Conservation (phyloP, 2,113 vertebrate genomes). For the Cacatua alba region DNA sequence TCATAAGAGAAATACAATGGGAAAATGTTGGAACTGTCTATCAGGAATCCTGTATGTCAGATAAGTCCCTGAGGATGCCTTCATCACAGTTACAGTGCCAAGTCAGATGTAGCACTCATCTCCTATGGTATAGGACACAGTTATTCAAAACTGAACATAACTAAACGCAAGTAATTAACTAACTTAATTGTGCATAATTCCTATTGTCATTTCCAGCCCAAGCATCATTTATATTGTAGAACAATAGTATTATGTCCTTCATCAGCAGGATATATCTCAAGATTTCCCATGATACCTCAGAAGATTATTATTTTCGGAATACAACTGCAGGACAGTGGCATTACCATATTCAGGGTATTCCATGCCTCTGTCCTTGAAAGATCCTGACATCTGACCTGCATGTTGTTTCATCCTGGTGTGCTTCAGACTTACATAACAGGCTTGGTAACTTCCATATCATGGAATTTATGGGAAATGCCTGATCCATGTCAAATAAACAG, state of each 20-base stretch:
- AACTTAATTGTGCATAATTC: neutral
- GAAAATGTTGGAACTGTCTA: neutral
- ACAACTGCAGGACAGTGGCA: neutral
- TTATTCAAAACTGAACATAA: neutral
- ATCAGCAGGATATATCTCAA: neutral
- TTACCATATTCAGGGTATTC: neutral
- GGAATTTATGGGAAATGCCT: neutral
- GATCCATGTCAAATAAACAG: neutral
- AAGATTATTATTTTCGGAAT: neutral
- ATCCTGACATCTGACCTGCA: neutral
- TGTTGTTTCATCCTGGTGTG: neutral
- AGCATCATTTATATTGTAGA: neutral
- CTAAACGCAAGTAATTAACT: neutral
- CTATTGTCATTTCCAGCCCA: neutral
- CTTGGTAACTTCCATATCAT: neutral
- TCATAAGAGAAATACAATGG: slow-evolving; percentile 7
- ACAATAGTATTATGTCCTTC: neutral
- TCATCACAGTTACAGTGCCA: neutral
- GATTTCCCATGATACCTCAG: neutral
- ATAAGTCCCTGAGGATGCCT: neutral
- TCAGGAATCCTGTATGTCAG: neutral
- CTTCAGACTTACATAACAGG: neutral
- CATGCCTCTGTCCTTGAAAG: neutral
- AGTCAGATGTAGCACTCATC: neutral
- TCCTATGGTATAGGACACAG: neutral